Evolutionary conservation across 92 coral and sea anemone species (phyloP).

Genomic region (Chrysogorgia sp.): DNA sequence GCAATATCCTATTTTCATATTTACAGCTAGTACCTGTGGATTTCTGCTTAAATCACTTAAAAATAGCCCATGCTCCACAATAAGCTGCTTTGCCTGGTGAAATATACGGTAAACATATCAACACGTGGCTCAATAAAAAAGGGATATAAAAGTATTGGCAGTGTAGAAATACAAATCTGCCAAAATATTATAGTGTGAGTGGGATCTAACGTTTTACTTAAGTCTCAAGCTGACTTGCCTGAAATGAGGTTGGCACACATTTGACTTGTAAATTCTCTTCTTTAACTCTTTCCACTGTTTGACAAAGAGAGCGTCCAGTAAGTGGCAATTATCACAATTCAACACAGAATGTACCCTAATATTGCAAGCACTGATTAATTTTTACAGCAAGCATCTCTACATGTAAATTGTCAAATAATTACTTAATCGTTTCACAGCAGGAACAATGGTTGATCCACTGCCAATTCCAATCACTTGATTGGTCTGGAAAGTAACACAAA

Average conservation of each 20-base stretch:
- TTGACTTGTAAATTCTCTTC: slow-evolving; percentile 68
- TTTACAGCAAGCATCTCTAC: background rate
- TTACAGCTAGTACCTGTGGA: slow-evolving; percentile 64
- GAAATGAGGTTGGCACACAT: slow-evolving; percentile 97
- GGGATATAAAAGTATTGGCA: too few species aligned
- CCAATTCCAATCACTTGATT: slow-evolving; percentile 90
- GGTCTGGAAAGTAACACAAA: slow-evolving; percentile 47
- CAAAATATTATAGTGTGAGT: too few species aligned
- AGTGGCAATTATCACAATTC: too few species aligned
- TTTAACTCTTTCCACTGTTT: slow-evolving; percentile 81
- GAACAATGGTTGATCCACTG: slow-evolving; percentile 96
- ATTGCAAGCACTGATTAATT: too few species aligned
- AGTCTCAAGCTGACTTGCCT: slow-evolving; percentile 49
- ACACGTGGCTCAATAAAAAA: too few species aligned
- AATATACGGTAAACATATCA: too few species aligned
- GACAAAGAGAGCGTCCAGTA: background rate
- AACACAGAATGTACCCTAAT: too few species aligned
- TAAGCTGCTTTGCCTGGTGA: slow-evolving; percentile 83
- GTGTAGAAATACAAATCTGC: too few species aligned
- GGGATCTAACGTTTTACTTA: background rate
- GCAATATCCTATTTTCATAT: too few species aligned
- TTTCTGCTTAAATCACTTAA: slow-evolving; percentile 81
- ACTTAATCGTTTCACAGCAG: slow-evolving; percentile 92
- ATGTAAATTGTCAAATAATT: background rate
- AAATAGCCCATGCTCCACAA: slow-evolving; percentile 64